Conservation (phyloP, 2,797 vertebrate species). For the Falco peregrinus region DNA sequence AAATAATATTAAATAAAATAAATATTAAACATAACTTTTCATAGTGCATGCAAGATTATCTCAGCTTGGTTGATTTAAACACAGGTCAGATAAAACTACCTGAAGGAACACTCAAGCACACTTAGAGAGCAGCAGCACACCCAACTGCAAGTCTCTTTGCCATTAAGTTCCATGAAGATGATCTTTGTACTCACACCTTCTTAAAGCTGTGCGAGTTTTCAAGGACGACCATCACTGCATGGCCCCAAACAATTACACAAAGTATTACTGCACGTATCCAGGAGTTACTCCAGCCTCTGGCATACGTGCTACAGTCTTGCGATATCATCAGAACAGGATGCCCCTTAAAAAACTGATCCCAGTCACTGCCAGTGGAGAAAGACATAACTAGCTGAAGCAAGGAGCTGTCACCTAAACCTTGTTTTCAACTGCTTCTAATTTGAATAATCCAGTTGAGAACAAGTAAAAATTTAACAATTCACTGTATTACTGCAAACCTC, state of each 20-base stretch:
- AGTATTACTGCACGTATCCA: not conserved
- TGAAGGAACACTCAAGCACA: not conserved
- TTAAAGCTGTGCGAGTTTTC: not conserved
- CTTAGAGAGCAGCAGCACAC: not conserved
- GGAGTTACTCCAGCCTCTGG: not conserved
- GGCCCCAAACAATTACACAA: not conserved
- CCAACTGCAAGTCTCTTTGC: not conserved
- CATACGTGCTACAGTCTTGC: not conserved
- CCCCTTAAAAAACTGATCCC: not conserved
- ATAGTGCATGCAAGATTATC: not conserved
- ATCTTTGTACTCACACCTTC: not conserved
- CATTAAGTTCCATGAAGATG: not conserved
- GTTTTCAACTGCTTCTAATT: not conserved
- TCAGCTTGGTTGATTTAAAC: not conserved
- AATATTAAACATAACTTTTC: not conserved
- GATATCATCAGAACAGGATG: not conserved
- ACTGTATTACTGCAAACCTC: not conserved
- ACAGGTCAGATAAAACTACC: not conserved
- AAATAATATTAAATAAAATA: not conserved
- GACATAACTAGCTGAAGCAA: not conserved
- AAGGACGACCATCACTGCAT: not conserved
- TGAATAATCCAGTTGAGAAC: too few species aligned
- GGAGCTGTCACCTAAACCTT: not conserved
- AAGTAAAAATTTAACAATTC: not conserved
- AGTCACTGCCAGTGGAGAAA: not conserved